Percentiles rank a stretch among this genome's conserved stretches.
Evolutionary conservation across 2,797 vertebrate species (phyloP).

Genomic region (Characodon lateralis): DNA sequence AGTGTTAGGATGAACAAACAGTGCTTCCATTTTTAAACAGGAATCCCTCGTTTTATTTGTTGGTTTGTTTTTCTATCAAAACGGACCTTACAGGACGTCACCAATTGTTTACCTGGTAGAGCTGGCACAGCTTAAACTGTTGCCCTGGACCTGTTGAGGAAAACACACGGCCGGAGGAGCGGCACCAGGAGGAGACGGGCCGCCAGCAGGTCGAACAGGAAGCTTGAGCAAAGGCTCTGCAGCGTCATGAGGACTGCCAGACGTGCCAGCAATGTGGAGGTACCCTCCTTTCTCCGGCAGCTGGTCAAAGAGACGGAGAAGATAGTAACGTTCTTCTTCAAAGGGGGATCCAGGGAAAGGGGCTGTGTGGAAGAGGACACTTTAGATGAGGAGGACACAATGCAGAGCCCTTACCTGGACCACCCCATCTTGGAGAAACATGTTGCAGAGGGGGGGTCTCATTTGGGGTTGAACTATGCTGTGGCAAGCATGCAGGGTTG

Average conservation of each 20-base stretch:
- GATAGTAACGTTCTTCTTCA: constrained; percentile 84
- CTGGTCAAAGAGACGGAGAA: constrained; percentile 82
- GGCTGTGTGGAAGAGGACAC: constrained; percentile 43
- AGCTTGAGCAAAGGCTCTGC: constrained; percentile 63
- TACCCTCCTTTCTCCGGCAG: constrained; percentile 81
- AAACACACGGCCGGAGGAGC: constrained; percentile 65
- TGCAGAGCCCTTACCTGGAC: constrained; percentile 76
- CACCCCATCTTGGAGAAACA: constrained; percentile 78
- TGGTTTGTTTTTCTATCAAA: not conserved
- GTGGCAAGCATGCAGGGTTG: constrained; percentile 85
- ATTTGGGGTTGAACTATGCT: constrained; percentile 73
- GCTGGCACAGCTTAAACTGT: constrained; percentile 31
- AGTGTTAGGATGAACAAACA: constrained; percentile 19
- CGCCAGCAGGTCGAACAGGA: constrained; percentile 59
- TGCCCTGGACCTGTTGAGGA: constrained; percentile 78
- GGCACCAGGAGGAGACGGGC: constrained; percentile 55
- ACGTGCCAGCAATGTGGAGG: constrained; percentile 78
- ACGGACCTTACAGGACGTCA: not conserved
- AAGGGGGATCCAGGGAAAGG: constrained; percentile 62
- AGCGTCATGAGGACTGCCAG: constrained; percentile 77
- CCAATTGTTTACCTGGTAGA: constrained; percentile 32
- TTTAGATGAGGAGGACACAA: constrained; percentile 53
- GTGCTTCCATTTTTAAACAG: not conserved
- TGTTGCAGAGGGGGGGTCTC: constrained; percentile 71
- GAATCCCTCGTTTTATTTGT: not conserved